Conservation (phyloP, 2,888 invertebrate species). For the Rhagonycha lutea region DNA sequence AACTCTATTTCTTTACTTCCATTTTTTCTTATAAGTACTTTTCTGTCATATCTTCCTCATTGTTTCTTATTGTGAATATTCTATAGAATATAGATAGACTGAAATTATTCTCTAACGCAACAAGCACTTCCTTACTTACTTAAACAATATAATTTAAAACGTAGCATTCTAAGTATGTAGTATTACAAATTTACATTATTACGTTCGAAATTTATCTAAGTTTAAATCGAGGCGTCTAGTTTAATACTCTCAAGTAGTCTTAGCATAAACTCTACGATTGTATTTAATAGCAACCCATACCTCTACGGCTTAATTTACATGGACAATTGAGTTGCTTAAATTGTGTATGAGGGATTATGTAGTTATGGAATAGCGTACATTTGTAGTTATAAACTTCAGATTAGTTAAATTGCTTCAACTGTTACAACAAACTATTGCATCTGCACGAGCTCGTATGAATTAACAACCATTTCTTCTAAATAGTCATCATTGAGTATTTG, state of each 20-base stretch:
- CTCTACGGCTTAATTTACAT: conserved; percentile 43
- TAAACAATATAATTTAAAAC: background rate
- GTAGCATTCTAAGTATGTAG: background rate
- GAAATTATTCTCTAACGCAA: background rate
- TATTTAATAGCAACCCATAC: conserved; percentile 26
- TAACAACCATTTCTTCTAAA: conserved; percentile 14
- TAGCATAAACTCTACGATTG: conserved; percentile 24
- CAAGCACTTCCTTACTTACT: background rate
- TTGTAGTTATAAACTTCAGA: conserved; percentile 44
- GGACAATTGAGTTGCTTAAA: conserved; percentile 48
- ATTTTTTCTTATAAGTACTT: too few species aligned
- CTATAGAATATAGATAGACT: background rate
- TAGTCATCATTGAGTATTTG: background rate
- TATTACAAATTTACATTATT: background rate
- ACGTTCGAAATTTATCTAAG: background rate
- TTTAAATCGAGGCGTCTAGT: background rate
- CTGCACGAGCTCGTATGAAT: conserved; percentile 18
- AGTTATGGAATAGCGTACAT: conserved; percentile 46
- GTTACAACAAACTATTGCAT: conserved; percentile 28
- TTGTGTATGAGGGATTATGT: conserved; percentile 47
- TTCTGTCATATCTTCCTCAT: too few species aligned
- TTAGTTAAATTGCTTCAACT: conserved; percentile 46
- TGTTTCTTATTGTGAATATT: too few species aligned
- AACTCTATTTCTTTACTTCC: too few species aligned
- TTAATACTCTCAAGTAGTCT: conserved; percentile 2